Percentiles rank a stretch among this genome's conserved stretches.
Evolutionary conservation across 1,140 invertebrate species (phyloP).

Genomic region (Drosophila tani): DNA sequence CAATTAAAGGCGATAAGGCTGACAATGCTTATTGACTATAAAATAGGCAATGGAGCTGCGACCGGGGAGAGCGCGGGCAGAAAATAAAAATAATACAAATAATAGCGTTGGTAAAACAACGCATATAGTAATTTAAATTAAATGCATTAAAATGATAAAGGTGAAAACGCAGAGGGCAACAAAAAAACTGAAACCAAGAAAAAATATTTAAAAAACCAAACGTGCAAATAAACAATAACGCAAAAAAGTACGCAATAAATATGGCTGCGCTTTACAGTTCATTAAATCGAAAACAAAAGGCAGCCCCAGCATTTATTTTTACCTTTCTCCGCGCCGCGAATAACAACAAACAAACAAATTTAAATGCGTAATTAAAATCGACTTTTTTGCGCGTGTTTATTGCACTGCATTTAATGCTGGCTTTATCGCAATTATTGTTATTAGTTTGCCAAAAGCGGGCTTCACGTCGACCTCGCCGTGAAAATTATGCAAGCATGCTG

Average conservation of each 20-base stretch:
- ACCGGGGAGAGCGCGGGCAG: background rate
- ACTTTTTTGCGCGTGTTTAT: constrained; percentile 48
- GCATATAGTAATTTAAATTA: constrained; percentile 75
- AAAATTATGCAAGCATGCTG: constrained; percentile 57
- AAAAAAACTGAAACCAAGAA: constrained; percentile 39
- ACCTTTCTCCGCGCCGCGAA: constrained; percentile 26
- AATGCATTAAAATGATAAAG: constrained; percentile 73
- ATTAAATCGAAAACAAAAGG: constrained; percentile 83
- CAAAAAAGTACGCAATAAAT: constrained; percentile 69
- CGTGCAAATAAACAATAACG: constrained; percentile 67
- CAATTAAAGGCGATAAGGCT: constrained; percentile 73
- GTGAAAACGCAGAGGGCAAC: constrained; percentile 20
- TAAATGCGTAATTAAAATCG: constrained; percentile 79
- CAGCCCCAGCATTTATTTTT: constrained; percentile 62
- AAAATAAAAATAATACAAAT: constrained; percentile 48
- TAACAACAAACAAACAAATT: constrained; percentile 65
- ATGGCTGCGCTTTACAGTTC: constrained; percentile 80
- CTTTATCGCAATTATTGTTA: constrained; percentile 82
- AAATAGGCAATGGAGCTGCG: constrained; percentile 54
- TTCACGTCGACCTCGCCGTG: constrained; percentile 5
- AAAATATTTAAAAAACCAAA: constrained; percentile 15
- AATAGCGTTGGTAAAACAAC: constrained; percentile 50
- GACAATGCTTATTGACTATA: constrained; percentile 73
- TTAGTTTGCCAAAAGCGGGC: constrained; percentile 67
- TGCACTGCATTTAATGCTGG: constrained; percentile 70